Evolutionary conservation across 2,888 invertebrate genomes (phyloP), one percentile per base, ranked within the genome.

Genomic region (Drosophila longiperda): DNA sequence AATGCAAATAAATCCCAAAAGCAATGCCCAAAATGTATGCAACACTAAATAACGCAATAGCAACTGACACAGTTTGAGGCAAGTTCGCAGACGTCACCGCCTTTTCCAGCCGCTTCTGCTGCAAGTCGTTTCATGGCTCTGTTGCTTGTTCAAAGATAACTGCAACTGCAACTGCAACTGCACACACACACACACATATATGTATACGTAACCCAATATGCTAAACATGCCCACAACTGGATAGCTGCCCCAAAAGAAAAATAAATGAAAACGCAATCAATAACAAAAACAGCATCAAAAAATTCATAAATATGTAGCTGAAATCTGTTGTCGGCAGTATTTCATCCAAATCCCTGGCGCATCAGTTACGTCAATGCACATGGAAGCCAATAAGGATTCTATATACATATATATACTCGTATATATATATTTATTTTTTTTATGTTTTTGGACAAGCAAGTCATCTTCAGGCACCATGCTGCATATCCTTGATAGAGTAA

Each of bases 1-100:
- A 85, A 85, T 85, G 87, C 85, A 87, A 85, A 85, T 87, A 85
- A 87, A 85, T 85, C 84, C 84, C 87, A 75, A 80, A 82, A 76
- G 84, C 72, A 81, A 78, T 73, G 66, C 76, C 73, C 64, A 68
- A 78, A 74, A 80, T 72, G 73, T 72, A 75, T 81, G 82, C 84
- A 76, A 83, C 78, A 86, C 82, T 78, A 82, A 82, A 84, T 69
- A 79, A 73, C 53, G 80, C 75, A 70, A 60, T 23, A 45, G 23
- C 63, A 77, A 75, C 69, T 69, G 74, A 53, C 68, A 50, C 72
- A 74, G 59, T 73, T 80, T 82, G 78, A 70, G 70, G 72, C 74
- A 72, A 65, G 76, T 74, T 54, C 71, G 62, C 63, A 72, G 59
- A 40, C 67, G 65, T 64, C 62, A 63, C 66, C 66, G 78, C 74